Percentiles rank a stretch among this genome's conserved stretches.
These are phyloP conservation scores for Stigmatopora nigra DNA, from an alignment of 2,113 vertebrate species.

Conservation along the genomic window DNA sequence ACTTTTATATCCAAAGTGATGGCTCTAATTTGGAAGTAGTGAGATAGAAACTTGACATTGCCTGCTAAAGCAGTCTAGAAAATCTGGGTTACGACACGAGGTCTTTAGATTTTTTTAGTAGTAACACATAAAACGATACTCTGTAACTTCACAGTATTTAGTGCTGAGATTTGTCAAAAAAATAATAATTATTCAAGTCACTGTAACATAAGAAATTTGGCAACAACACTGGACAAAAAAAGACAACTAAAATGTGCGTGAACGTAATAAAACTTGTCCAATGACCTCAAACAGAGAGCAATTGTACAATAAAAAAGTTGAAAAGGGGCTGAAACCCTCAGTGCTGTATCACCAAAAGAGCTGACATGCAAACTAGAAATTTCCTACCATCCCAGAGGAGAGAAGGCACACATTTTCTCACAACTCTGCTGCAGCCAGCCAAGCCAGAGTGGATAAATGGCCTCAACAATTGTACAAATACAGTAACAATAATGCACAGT, in stretches of 20 bases:
- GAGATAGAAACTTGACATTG: neutral
- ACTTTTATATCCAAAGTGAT: neutral
- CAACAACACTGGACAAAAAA: conserved; percentile 36
- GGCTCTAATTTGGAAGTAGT: neutral
- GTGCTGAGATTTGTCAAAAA: conserved; percentile 23
- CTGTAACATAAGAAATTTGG: conserved; percentile 20
- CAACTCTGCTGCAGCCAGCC: conserved; percentile 41
- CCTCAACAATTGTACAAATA: conserved; percentile 4
- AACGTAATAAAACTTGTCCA: conserved; percentile 33
- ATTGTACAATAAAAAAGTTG: conserved; percentile 71
- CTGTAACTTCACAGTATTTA: conserved; percentile 28
- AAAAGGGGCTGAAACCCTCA: conserved; percentile 44
- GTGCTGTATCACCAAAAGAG: conserved; percentile 27
- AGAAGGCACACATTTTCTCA: conserved; percentile 58
- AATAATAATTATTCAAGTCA: conserved; percentile 19
- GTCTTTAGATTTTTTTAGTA: neutral
- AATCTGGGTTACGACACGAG: conserved; percentile 10
- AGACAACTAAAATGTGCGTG: conserved; percentile 43
- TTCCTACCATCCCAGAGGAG: conserved; percentile 47
- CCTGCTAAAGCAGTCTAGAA: conserved; percentile 6
- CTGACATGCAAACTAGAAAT: conserved; percentile 35
- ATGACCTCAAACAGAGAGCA: conserved; percentile 45
- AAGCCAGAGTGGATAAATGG: conserved; percentile 44
- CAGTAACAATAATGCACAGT: neutral
- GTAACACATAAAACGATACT: conserved; percentile 15